Base-by-base conservation (phyloP, 2,113 vertebrate species). In the Corythaeola cristata region DNA sequence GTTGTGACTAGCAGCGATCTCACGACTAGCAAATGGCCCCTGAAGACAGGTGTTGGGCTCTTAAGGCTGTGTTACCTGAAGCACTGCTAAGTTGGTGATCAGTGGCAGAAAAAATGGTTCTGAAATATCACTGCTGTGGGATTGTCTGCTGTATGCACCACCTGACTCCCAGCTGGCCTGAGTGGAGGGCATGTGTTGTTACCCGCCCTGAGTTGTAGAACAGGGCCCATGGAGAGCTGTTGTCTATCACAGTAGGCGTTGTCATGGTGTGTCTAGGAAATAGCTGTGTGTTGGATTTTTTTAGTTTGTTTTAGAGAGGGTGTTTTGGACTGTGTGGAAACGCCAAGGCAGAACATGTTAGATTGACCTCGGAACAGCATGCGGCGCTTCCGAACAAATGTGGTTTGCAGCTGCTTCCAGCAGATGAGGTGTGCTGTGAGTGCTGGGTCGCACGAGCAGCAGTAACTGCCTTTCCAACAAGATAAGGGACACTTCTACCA, bases 371-470 rank as follows among this genome's bases (percentile, higher is more conserved):
- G 6, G 28, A 21, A 12, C 4, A 85, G 15, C 27, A 30, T 8
- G 52, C 16, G 45, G 41, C 2, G 5, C 47, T 58, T 24, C 8
- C 28, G 24, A 49, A 39, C 3, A 9, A 11, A 15, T 2, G 47
- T 22, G n/a, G 5, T 33, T 44, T 79, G 47, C 4, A 5, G 14
- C 44, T 55, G 56, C 30, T 67, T 39, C 62, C 47, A 62, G 47
- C 14, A 21, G 5, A 4, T 19, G 1, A 15, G 0, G 2, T 6
- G 75, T 49, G 41, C 60, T 59, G 5, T 9, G 8, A 39, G 12
- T 21, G 58, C 15, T 1, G 2, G 59, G 33, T 39, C 6, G 1
- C 24, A 22, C 13, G 6, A 26, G 28, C 18, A 26, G 2, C 20
- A 39, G 21, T 5, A 68, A 7, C 28, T 3, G 2, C 3, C 6